Base-by-base conservation (phyloP, 2,888 invertebrate species). In the Malthinus seriepunctatus region DNA sequence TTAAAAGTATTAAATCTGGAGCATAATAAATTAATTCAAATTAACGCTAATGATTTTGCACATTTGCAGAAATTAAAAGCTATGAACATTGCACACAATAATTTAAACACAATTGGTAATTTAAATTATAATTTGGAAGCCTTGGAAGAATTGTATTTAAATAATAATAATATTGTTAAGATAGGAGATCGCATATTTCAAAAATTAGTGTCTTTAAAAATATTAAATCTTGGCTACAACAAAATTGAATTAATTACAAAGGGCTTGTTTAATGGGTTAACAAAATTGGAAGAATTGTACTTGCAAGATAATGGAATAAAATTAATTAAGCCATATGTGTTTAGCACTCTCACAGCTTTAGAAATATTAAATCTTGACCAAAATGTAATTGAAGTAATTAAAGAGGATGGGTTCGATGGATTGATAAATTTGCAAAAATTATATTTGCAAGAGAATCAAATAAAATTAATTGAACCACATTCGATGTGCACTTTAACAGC, bases 101-200 rank as follows among this genome's bases (percentile, higher is more conserved):
- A 39, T 39, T 9, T 39, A 14, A 6, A 12, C 2, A 39, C 39
- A 39, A 39, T 39, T 39, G 39, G 15, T 8, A 39, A 39, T 15
- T 15, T n/a, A 9, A 15, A 0, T 15, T 9, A 9, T 9, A 1
- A 15, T 39, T 70, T 79, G 0, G 73, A 73, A 15, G 64, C 76
- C 9, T 58, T 78, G 37, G 38, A 65, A 5, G 74, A 76, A 44
- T 52, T 79, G 1, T 75, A 77, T 62, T 58, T 78, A 48, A 73
- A 73, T 52, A 56, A 64, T 11, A 79, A 79, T 62, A 61, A 51
- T 0, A 46, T 56, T 3, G 37, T 3, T 4, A 38, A 51, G 31
- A 56, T 60, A 8, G 10, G 39, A 11, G 35, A 15, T 8, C 11
- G 11, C 3, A 47, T 35, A 4, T 56, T 60, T 10, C 3, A 35